phyloP scores from a whole-genome alignment of 2,113 vertebrate species.

The Atherinomorus stipes region DNA sequence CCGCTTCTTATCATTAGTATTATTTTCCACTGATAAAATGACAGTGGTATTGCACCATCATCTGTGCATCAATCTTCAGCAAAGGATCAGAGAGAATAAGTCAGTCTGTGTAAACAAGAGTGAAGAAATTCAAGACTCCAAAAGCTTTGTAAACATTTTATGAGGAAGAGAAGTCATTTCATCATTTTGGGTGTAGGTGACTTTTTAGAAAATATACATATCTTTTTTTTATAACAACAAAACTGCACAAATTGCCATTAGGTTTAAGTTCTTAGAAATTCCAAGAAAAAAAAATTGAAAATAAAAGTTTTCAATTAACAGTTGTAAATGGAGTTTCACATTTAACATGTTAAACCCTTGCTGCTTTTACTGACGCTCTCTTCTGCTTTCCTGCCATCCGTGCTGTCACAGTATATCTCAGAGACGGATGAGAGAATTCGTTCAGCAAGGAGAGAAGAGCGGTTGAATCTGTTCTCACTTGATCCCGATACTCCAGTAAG shows the following conservation, averaged over 20 bases:
- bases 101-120: background rate
- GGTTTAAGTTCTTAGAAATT: background rate
- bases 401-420: slow-evolving; percentile 87
- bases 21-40: too few relatives aligned
- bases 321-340: background rate
- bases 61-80: too few relatives aligned
- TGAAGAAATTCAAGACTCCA: too few relatives aligned
- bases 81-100: background rate
- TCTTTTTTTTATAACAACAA: slow-evolving; percentile 2
- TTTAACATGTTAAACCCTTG: too few relatives aligned
- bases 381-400: slow-evolving; percentile 16
- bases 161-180: background rate
- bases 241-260: background rate
- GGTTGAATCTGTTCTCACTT: slow-evolving; percentile 94
- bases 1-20: too few relatives aligned
- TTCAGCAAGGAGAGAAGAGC: slow-evolving; percentile 86
- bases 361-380: background rate
- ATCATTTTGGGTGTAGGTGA: background rate
- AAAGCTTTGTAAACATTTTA: background rate
- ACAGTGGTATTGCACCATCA: too few relatives aligned
- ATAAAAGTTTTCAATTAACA: background rate
- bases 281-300: background rate
- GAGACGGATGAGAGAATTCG: slow-evolving; percentile 94
- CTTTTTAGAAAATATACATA: background rate
- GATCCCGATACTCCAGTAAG: slow-evolving; percentile 95